Evolutionary conservation across 2,888 invertebrate species (phyloP).

Genomic region (Argynnis bischoffii): DNA sequence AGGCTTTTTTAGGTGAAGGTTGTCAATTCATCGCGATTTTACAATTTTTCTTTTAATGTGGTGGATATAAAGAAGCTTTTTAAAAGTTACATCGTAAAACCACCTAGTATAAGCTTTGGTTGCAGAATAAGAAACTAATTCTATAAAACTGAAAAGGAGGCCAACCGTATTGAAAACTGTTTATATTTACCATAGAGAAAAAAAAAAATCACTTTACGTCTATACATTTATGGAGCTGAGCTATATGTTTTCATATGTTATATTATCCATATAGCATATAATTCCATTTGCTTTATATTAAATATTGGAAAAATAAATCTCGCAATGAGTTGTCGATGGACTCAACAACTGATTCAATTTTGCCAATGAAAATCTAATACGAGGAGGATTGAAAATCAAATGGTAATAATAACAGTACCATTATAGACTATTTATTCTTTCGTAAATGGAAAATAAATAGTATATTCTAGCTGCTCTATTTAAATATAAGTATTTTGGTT

Average conservation of each 20-base stretch:
- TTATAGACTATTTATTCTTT: no score
- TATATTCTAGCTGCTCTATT: no score
- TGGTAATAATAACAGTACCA: no score
- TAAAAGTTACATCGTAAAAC: background rate
- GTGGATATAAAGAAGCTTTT: background rate
- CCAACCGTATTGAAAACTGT: background rate
- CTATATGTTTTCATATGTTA: background rate
- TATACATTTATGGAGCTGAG: background rate
- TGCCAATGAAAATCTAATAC: background rate
- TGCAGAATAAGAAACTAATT: background rate
- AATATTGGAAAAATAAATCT: constrained; percentile 19
- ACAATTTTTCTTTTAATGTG: background rate
- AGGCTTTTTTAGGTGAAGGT: constrained; percentile 10
- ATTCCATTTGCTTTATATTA: constrained; percentile 10
- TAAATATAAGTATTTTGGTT: no score
- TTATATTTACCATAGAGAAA: no score
- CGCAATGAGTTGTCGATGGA: background rate
- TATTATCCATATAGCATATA: constrained; percentile 6
- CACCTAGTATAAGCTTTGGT: no score
- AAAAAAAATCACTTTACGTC: constrained; percentile 1
- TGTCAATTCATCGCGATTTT: background rate
- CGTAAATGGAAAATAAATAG: no score
- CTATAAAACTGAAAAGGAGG: background rate
- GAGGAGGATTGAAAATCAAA: no score
- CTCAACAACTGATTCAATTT: background rate